phyloP scores from a whole-genome alignment of 2,797 vertebrate genomes.

The Tolypeutes matacus region DNA sequence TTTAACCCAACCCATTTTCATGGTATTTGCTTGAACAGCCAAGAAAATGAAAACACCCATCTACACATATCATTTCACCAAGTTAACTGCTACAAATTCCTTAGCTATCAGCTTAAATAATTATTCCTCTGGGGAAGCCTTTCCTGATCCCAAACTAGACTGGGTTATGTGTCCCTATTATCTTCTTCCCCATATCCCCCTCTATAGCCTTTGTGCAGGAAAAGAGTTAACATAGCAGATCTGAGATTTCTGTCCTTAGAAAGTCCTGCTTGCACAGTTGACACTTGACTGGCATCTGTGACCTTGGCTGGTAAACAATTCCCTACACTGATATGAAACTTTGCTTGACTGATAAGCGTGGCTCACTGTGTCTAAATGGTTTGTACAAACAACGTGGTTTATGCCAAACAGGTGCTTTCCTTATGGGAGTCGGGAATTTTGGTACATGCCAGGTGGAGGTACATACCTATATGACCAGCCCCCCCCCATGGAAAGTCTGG shows the following conservation, averaged over 20 bases:
- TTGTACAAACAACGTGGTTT: not conserved
- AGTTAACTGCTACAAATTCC: not conserved
- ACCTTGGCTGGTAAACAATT: not conserved
- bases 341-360: not conserved
- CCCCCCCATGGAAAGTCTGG: not conserved
- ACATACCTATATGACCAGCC: not conserved
- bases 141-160: not conserved
- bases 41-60: too few species aligned
- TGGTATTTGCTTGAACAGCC: too few species aligned
- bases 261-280: not conserved
- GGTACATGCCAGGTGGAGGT: not conserved
- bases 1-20: too few species aligned
- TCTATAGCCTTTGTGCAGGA: not conserved
- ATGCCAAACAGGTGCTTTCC: not conserved
- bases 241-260: not conserved
- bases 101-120: not conserved
- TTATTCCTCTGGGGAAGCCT: not conserved
- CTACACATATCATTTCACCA: not conserved
- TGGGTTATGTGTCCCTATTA: not conserved
- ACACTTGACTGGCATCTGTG: not conserved
- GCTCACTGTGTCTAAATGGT: not conserved
- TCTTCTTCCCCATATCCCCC: not conserved
- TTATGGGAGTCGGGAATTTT: not conserved
- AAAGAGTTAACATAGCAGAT: not conserved
- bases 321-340: not conserved